Evolutionary conservation across 2,888 invertebrate genomes (phyloP).

Genomic region (Tiphia femorata): DNA sequence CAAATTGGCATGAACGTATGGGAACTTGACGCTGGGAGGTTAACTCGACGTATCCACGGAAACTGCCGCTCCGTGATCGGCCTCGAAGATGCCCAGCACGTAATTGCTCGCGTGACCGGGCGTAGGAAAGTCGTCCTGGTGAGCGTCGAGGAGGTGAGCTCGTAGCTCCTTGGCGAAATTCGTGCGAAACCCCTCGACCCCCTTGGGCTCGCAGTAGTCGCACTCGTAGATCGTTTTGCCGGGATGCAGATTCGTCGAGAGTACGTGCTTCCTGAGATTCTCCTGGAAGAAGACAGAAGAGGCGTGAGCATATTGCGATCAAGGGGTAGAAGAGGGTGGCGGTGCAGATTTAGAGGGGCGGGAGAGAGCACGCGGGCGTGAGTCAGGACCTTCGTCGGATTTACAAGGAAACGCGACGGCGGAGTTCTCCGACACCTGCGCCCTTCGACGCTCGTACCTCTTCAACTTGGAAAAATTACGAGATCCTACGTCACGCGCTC

Average conservation of each 20-base stretch:
- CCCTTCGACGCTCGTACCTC: too few species aligned
- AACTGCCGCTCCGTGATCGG: background rate
- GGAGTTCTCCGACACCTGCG: too few species aligned
- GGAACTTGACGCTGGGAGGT: too few species aligned
- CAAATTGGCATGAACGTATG: too few species aligned
- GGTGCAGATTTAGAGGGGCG: too few species aligned
- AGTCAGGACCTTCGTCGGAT: too few species aligned
- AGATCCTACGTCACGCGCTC: too few species aligned
- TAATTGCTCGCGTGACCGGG: slow-evolving; percentile 71
- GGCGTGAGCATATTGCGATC: background rate
- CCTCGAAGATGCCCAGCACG: slow-evolving; percentile 69
- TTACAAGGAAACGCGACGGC: too few species aligned
- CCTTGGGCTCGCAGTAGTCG: slow-evolving; percentile 71
- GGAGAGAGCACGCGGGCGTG: too few species aligned
- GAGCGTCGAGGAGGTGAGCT: slow-evolving; percentile 74
- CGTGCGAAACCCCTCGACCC: slow-evolving; percentile 69
- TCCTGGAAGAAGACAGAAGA: slow-evolving; percentile 72
- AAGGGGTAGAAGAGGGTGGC: too few species aligned
- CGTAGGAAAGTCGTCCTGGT: slow-evolving; percentile 72
- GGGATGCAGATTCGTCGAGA: slow-evolving; percentile 83
- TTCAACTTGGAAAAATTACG: too few species aligned
- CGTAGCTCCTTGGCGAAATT: slow-evolving; percentile 79
- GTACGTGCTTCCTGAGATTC: slow-evolving; percentile 89
- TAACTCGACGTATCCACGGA: slow-evolving; percentile 9
- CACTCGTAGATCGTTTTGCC: slow-evolving; percentile 86